Evolutionary conservation across 2,113 vertebrate species (phyloP).

Genomic region (Odocoileus hemionus): DNA sequence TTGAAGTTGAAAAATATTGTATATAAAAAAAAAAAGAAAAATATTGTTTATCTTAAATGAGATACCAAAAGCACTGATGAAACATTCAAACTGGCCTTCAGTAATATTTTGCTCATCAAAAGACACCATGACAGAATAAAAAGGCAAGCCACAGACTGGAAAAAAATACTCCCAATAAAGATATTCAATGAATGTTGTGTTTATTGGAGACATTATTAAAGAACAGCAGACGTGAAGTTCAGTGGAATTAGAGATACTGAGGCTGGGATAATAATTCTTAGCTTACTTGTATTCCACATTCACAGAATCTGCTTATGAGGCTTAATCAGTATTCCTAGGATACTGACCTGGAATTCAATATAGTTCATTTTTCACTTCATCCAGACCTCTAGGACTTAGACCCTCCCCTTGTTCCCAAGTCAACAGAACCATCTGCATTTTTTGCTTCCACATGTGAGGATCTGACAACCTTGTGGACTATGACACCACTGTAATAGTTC

Average conservation of each 20-base stretch:
- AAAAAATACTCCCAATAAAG: neutral
- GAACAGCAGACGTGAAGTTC: neutral
- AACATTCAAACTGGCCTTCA: neutral
- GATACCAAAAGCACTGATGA: neutral
- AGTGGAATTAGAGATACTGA: neutral
- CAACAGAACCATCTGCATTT: neutral
- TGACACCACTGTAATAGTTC: neutral
- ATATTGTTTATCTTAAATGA: neutral
- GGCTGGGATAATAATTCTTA: neutral
- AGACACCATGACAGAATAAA: neutral
- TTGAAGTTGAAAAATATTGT: neutral
- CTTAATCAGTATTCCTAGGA: neutral
- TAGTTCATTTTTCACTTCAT: neutral
- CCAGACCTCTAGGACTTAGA: neutral
- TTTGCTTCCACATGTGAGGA: neutral
- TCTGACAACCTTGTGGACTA: neutral
- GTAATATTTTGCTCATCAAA: neutral
- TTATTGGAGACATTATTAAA: neutral
- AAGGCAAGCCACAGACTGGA: neutral
- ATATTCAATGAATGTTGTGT: neutral
- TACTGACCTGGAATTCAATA: neutral
- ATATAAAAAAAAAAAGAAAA: neutral
- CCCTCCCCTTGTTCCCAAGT: neutral
- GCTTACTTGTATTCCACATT: neutral
- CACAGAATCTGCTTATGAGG: neutral